phyloP scores from a whole-genome alignment of 2,888 invertebrate species.

The Salpingus planirostris region DNA sequence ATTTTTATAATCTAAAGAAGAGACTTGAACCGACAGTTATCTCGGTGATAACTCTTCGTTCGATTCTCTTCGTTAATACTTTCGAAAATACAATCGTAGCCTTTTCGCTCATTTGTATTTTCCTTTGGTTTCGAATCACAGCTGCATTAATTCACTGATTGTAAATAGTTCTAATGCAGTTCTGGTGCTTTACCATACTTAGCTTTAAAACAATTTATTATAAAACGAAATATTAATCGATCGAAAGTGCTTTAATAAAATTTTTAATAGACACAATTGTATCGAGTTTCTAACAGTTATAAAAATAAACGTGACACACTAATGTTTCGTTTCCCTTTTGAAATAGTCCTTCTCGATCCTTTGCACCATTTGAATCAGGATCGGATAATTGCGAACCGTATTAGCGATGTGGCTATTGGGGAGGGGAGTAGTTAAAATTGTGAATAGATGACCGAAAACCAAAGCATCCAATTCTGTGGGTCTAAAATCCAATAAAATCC shows the following conservation, averaged over 20 bases:
- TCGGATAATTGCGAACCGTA: conserved; percentile 65
- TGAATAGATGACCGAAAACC: conserved; percentile 95
- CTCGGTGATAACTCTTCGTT: too few relatives aligned
- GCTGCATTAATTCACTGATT: conserved; percentile 29
- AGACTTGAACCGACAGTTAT: too few relatives aligned
- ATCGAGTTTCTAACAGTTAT: conserved; percentile 7
- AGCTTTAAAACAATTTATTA: conserved; percentile 5
- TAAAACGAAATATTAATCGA: conserved; percentile 10
- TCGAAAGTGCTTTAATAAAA: conserved; percentile 14
- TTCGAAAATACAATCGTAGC: too few relatives aligned
- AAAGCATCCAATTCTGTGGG: conserved; percentile 94
- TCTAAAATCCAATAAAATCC: conserved; percentile 45
- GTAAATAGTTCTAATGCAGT: conserved; percentile 29
- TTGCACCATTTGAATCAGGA: conserved; percentile 72
- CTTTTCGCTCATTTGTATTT: too few relatives aligned
- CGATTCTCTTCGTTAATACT: too few relatives aligned
- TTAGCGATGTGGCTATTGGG: conserved; percentile 75
- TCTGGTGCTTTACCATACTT: conserved; percentile 31
- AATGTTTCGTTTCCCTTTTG: conserved; percentile 35
- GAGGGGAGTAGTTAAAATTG: conserved; percentile 81
- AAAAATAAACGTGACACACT: conserved; percentile 3
- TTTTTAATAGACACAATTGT: conserved; percentile 5
- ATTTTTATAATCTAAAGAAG: too few relatives aligned
- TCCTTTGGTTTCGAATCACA: conserved; percentile 41
- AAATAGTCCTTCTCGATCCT: conserved; percentile 79